Evolutionary conservation across 1,140 invertebrate genomes (phyloP), one percentile per base, ranked within the genome.

Genomic region (Heliconius eleuchia): DNA sequence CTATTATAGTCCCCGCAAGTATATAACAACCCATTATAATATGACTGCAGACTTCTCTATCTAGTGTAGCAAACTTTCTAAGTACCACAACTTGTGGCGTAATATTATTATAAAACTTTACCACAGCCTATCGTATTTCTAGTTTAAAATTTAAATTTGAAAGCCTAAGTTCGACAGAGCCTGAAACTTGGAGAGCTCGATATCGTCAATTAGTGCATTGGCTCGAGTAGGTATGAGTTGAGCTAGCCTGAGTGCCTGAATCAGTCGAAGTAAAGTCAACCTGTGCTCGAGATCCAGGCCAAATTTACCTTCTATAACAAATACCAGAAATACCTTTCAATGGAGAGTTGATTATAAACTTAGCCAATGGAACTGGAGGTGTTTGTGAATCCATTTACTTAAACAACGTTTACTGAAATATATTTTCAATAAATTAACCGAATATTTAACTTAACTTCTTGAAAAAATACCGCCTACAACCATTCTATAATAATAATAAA

Each of bases 61-160:
- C 66, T 42, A 72, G 34, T 39, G 37, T 72, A 37, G 60, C 23
- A 8, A 77, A 77, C 76, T 77, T 77, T 72, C 13, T 72, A 76
- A 80, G 71, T 66, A 74, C 74, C 60, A 77, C 71, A 82, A 83
- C 80, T 83, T 80, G 42, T 73, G 52, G 82, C 80, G 76, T 79
- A 80, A 82, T 80, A 79, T 82, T 82, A 83, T 81, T 78, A 83
- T 83, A 83, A 86, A 90, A 91, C 82, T 90, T 89, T 52, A 70
- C 39, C 60, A 71, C 80, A 82, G 82, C 86, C 87, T 86, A 85
- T 84, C 84, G 84, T 82, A 82, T 87, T 86, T 85, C 78, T 88
- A 89, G 86, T 90, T 91, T 88, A 86, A 90, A 91, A 90, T 91
- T 88, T 85, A 83, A 87, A 86, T 89, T 88, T 86, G 83, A 86